These are phyloP conservation scores for Calliphora vicina DNA, from an alignment of 1,140 invertebrate genomes.

Conservation along the genomic window DNA sequence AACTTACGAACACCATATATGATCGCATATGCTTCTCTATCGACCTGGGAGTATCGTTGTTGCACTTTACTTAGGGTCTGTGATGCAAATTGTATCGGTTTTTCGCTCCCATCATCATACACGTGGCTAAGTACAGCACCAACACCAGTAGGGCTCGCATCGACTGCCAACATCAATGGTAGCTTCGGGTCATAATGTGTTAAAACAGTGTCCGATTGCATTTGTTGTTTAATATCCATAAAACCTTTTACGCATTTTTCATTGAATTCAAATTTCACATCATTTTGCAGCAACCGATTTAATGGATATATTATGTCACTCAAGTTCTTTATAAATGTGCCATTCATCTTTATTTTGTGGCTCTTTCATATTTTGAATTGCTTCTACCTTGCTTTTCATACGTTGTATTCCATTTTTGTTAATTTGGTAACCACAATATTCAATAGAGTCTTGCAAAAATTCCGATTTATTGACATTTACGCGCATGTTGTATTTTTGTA, in stretches of 20 bases:
- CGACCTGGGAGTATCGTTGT: too few species aligned
- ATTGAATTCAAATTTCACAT: not conserved
- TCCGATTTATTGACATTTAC: constrained; percentile 23
- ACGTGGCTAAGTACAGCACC: not conserved
- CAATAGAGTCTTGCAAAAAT: constrained; percentile 45
- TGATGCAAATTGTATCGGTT: not conserved
- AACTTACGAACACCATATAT: not conserved
- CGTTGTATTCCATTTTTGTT: constrained; percentile 45
- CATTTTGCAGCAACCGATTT: not conserved
- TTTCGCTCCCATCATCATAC: not conserved
- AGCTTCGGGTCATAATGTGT: not conserved
- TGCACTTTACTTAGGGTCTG: not conserved
- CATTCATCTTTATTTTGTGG: not conserved
- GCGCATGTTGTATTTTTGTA: constrained; percentile 15
- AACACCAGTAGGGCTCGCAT: not conserved
- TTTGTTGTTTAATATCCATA: not conserved
- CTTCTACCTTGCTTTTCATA: constrained; percentile 40
- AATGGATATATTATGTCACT: not conserved
- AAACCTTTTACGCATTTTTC: not conserved
- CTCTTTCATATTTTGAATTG: constrained; percentile 42
- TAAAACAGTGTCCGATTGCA: not conserved
- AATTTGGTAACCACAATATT: constrained; percentile 52
- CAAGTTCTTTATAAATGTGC: not conserved
- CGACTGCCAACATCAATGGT: not conserved
- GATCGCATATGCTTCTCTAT: not conserved